Conservation (phyloP, 2,113 vertebrate species). For the Equus quagga region DNA sequence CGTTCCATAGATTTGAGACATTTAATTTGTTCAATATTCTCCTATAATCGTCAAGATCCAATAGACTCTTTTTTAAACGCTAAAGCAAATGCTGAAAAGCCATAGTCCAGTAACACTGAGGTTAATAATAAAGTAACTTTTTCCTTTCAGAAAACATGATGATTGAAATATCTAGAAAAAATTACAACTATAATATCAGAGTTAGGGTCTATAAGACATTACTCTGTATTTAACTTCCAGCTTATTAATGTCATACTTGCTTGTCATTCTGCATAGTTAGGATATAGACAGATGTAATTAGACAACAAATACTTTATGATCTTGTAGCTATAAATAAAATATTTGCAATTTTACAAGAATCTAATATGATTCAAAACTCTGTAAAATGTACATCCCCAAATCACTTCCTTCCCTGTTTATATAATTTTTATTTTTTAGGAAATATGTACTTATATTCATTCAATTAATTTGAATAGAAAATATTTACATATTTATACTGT, state of each 20-base stretch:
- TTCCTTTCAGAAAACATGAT: slow-evolving; percentile 30
- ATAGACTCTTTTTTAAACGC: not conserved
- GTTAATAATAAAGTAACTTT: slow-evolving; percentile 27
- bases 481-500: slow-evolving; percentile 58
- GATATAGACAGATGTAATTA: not conserved
- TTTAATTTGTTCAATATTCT: not conserved
- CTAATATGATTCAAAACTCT: slow-evolving; percentile 15
- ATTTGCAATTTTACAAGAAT: slow-evolving; percentile 46
- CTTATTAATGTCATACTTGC: not conserved
- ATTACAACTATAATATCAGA: not conserved
- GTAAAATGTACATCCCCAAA: not conserved
- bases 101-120: not conserved
- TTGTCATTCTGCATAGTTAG: not conserved
- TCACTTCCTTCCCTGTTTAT: not conserved
- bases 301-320: slow-evolving; percentile 43
- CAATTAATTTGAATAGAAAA: slow-evolving; percentile 44
- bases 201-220: not conserved
- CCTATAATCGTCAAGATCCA: not conserved
- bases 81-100: slow-evolving; percentile 25
- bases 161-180: slow-evolving; percentile 13
- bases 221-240: not conserved
- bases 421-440: not conserved
- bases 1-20: not conserved
- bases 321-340: slow-evolving; percentile 41
- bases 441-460: not conserved